Conservation (phyloP, 2,888 invertebrate genomes). For the Ligdia adustata region DNA sequence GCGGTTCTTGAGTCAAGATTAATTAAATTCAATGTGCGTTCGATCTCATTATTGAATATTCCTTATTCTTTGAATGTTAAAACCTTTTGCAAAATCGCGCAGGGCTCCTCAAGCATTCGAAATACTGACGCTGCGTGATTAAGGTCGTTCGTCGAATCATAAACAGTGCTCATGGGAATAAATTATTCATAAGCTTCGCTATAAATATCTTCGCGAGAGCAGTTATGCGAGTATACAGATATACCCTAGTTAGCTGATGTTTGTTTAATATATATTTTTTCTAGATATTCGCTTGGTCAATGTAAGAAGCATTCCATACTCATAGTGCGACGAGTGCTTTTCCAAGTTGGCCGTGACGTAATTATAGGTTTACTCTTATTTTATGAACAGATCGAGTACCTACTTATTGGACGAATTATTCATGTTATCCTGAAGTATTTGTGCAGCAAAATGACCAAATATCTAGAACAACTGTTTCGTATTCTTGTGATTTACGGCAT, state of each 20-base stretch:
- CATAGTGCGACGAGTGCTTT: too few relatives aligned
- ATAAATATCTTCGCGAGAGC: constrained; percentile 15
- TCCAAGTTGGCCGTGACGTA: too few relatives aligned
- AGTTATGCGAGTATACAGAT: constrained; percentile 4
- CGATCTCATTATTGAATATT: not conserved
- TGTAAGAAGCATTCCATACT: too few relatives aligned
- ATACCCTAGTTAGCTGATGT: not conserved
- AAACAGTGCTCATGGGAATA: constrained; percentile 28
- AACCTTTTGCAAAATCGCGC: constrained; percentile 26
- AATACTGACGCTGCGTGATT: constrained; percentile 39
- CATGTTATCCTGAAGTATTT: too few relatives aligned
- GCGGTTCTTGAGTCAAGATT: not conserved
- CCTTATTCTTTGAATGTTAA: constrained; percentile 29
- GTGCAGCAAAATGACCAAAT: too few relatives aligned
- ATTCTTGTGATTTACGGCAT: too few relatives aligned
- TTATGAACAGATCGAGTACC: too few relatives aligned
- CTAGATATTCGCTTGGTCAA: not conserved
- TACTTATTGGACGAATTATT: too few relatives aligned
- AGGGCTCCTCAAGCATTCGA: constrained; percentile 34
- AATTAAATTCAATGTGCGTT: not conserved
- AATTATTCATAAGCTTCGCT: constrained; percentile 28
- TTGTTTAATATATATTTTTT: constrained; percentile 10
- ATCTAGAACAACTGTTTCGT: too few relatives aligned
- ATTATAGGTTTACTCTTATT: too few relatives aligned
- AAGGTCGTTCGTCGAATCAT: constrained; percentile 35